Percentiles rank a stretch among this genome's conserved stretches.
These are phyloP conservation scores for Antechinus stuartii DNA, from an alignment of 2,113 vertebrate species.

Conservation along the genomic window DNA sequence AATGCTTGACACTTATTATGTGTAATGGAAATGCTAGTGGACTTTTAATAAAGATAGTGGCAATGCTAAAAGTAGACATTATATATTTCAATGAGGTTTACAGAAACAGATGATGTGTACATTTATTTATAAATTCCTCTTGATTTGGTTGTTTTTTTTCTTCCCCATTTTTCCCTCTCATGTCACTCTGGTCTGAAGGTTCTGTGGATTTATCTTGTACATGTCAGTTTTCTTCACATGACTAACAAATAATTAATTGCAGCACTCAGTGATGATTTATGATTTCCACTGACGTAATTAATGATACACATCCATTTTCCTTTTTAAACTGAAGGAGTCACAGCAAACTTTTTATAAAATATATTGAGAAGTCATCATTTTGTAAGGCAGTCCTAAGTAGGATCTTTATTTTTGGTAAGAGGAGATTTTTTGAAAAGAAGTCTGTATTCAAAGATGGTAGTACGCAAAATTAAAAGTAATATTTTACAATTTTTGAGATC, in stretches of 20 bases:
- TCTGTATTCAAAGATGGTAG: neutral
- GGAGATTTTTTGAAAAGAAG: neutral
- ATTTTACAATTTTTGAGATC: neutral
- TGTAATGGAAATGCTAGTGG: slow-evolving; percentile 2
- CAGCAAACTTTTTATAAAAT: slow-evolving; percentile 81
- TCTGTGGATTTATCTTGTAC: slow-evolving; percentile 91
- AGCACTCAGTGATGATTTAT: slow-evolving; percentile 95
- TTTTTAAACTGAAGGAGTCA: slow-evolving; percentile 93
- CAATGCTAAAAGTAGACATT: slow-evolving; percentile 24
- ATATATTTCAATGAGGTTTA: slow-evolving; percentile 57
- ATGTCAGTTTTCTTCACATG: slow-evolving; percentile 92
- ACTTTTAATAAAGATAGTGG: slow-evolving; percentile 21
- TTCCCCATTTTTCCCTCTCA: slow-evolving; percentile 72
- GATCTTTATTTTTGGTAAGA: neutral
- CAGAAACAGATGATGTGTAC: slow-evolving; percentile 47
- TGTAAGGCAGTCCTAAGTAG: slow-evolving; percentile 54
- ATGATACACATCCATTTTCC: slow-evolving; percentile 97
- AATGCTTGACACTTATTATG: slow-evolving; percentile 58
- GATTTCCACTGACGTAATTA: slow-evolving; percentile 97
- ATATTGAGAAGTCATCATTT: slow-evolving; percentile 66
- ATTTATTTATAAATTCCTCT: slow-evolving; percentile 72
- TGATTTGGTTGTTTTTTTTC: slow-evolving; percentile 74
- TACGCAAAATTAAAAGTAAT: neutral
- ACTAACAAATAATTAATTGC: slow-evolving; percentile 97
- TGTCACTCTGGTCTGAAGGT: slow-evolving; percentile 82